These are phyloP conservation scores for Drosophila atripex DNA, from an alignment of 2,888 invertebrate species.

Conservation along the genomic window DNA sequence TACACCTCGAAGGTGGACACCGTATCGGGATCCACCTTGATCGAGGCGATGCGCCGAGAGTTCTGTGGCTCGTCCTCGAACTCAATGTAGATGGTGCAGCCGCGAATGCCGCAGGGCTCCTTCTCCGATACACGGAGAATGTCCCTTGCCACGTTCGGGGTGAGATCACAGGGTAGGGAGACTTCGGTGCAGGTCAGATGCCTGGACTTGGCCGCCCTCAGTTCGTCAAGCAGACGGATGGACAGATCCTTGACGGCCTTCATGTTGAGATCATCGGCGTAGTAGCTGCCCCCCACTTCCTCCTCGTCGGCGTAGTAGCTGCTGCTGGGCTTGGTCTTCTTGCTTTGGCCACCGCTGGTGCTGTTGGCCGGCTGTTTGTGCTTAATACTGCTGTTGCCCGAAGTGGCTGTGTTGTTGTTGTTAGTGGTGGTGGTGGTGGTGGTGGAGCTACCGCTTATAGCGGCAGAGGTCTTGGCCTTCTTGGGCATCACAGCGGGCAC, in stretches of 20 bases:
- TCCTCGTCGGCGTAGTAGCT: slow-evolving; percentile 47
- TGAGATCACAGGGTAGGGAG: slow-evolving; percentile 83
- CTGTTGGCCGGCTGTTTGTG: slow-evolving; percentile 60
- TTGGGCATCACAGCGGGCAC: slow-evolving; percentile 42
- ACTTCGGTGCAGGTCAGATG: slow-evolving; percentile 81
- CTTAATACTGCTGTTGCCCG: slow-evolving; percentile 65
- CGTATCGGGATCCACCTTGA: slow-evolving; percentile 79
- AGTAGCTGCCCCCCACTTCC: slow-evolving; percentile 7
- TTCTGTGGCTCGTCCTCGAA: slow-evolving; percentile 81
- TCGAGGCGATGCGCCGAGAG: slow-evolving; percentile 79
- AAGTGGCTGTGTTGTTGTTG: slow-evolving; percentile 21
- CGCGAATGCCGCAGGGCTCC: slow-evolving; percentile 81
- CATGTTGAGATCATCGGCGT: slow-evolving; percentile 44
- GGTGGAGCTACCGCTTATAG: slow-evolving; percentile 14
- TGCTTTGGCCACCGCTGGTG: slow-evolving; percentile 47
- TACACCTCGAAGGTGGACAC: slow-evolving; percentile 81
- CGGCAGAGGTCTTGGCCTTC: slow-evolving; percentile 50
- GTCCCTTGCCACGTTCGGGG: slow-evolving; percentile 80
- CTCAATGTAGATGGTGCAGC: slow-evolving; percentile 81
- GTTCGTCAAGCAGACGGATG: slow-evolving; percentile 72
- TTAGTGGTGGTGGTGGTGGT: slow-evolving; percentile 17
- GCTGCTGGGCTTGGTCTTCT: slow-evolving; percentile 64
- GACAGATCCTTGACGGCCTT: slow-evolving; percentile 70
- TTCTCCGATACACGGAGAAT: slow-evolving; percentile 80
- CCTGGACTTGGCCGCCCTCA: slow-evolving; percentile 80